Evolutionary conservation across 2,113 vertebrate genomes (phyloP), one percentile per base, ranked within the genome.

Genomic region (Chunga burmeisteri): DNA sequence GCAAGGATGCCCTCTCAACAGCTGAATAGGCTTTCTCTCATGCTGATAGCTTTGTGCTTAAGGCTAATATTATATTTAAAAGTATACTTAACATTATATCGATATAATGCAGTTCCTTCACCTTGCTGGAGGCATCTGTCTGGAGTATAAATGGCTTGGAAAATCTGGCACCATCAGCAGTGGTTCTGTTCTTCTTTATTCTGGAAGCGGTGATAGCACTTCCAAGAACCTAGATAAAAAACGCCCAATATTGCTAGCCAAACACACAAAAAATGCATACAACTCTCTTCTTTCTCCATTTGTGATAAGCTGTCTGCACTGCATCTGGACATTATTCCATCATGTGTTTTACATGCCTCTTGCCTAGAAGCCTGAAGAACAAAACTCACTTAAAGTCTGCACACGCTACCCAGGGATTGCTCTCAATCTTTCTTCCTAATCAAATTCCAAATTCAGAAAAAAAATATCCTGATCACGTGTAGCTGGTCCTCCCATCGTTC

Each of bases 21-120:
- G 58, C 87, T 88, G 62, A 95, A 61, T 80, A 29, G 42, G 66
- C 62, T 90, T 91, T 82, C 32, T 93, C 16, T 68, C 58, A 66
- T 30, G n/a, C 36, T 65, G 58, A 90, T 55, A 61, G 44, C 74
- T 85, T 88, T 93, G 44, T 85, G 49, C 40, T 91, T 91, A 87
- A 67, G 58, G 34, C 9, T 88, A 90, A 87, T 82, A 72, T 44
- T 87, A 61, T 63, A 81, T 94, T 94, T 94, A 15, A 93, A 94
- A 68, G 30, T 68, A 53, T 73, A 61, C 81, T 93, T 93, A 80
- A n/a, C 6, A 4, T 85, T 91, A 50, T 53, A 65, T 87, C 70
- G 90, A 82, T 49, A 53, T 53, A 95, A 79, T 80, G 30, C 44
- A 58, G 66, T 65, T 65, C 14, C 34, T 93, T 72, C 81, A 61